Conservation (phyloP, 2,797 vertebrate species). For the Paguma larvata region DNA sequence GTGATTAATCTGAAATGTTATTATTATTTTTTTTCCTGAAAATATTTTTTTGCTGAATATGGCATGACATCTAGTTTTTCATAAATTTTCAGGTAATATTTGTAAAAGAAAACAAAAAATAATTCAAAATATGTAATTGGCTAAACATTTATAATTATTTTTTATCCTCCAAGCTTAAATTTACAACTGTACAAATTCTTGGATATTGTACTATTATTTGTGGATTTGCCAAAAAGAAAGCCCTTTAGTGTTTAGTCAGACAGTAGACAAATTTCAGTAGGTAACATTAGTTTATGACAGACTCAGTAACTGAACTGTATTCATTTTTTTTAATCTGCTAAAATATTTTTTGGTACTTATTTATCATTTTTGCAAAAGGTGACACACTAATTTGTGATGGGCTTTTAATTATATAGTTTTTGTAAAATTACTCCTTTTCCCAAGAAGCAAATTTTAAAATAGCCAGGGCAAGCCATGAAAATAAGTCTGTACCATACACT, state of each 20-base stretch:
- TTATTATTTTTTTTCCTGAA: not conserved
- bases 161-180: not conserved
- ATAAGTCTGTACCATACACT: not conserved
- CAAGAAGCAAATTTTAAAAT: not conserved
- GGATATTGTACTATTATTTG: not conserved
- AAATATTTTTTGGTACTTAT: not conserved
- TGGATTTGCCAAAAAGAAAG: constrained; percentile 8
- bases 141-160: constrained; percentile 15
- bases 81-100: not conserved
- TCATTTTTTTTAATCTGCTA: not conserved
- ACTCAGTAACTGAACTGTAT: not conserved
- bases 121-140: not conserved
- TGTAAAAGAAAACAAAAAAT: not conserved
- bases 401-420: not conserved
- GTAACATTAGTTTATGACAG: constrained; percentile 45
- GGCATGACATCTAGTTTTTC: constrained; percentile 1
- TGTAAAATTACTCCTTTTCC: constrained; percentile 25
- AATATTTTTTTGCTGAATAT: not conserved
- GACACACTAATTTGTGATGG: constrained; percentile 20
- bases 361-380: constrained; percentile 13
- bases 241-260: constrained; percentile 13
- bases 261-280: not conserved
- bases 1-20: constrained; percentile 22
- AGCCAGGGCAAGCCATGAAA: not conserved
- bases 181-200: constrained; percentile 10